A percentile compares a stretch with the other conserved stretches of the same genome.
Evolutionary conservation across 2,888 invertebrate genomes (phyloP).

Genomic region (Junonia oenone): DNA sequence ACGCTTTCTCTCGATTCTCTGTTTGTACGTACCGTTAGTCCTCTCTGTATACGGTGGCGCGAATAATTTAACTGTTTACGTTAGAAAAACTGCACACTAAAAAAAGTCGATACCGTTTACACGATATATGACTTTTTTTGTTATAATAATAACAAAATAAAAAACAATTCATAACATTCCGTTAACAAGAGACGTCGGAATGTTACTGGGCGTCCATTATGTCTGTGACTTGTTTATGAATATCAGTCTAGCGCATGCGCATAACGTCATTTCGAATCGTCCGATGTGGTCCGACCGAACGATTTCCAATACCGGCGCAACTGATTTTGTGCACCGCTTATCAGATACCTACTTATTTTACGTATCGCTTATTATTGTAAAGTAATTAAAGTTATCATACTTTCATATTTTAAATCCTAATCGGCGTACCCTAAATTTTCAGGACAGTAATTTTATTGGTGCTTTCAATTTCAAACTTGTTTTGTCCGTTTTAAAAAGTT

Average conservation of each 20-base stretch:
- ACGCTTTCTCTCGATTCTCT: slow-evolving; percentile 65
- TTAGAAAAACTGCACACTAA: slow-evolving; percentile 18
- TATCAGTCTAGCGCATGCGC: slow-evolving; percentile 25
- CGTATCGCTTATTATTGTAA: background rate
- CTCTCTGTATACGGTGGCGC: slow-evolving; percentile 31
- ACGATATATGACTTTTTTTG: background rate
- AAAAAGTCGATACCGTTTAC: background rate
- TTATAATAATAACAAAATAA: background rate
- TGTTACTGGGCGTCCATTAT: slow-evolving; percentile 19
- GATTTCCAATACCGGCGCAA: slow-evolving; percentile 8
- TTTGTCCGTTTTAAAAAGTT: background rate
- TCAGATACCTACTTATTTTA: background rate
- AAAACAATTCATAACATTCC: slow-evolving; percentile 2
- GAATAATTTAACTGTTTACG: slow-evolving; percentile 28
- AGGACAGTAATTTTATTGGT: no score
- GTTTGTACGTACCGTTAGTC: slow-evolving; percentile 68
- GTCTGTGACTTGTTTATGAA: slow-evolving; percentile 7
- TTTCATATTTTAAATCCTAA: no score
- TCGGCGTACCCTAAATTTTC: no score
- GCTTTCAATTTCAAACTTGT: no score
- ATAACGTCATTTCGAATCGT: slow-evolving; percentile 23
- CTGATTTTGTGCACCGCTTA: background rate
- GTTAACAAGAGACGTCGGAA: slow-evolving; percentile 11
- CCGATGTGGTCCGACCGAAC: slow-evolving; percentile 2
- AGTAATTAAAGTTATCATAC: background rate